phyloP scores from a whole-genome alignment of 2,797 vertebrate species.

The Rhabdomys pumilio region DNA sequence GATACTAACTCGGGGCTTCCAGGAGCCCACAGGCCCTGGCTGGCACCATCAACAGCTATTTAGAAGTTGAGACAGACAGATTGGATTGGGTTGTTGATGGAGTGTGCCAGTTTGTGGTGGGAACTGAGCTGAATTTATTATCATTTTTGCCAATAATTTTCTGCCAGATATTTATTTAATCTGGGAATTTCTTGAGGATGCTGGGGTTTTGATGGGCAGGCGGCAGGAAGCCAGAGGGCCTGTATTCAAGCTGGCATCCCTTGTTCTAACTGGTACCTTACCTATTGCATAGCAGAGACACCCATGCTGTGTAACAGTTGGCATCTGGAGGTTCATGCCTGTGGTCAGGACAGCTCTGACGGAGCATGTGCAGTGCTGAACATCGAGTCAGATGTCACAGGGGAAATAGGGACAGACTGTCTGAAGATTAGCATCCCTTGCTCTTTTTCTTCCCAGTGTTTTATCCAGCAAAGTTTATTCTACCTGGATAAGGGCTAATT shows the following conservation, averaged over 20 bases:
- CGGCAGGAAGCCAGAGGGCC: constrained; percentile 44
- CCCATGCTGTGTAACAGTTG: neutral
- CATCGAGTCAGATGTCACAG: neutral
- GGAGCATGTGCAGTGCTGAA: neutral
- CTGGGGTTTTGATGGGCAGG: constrained; percentile 62
- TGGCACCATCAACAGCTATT: constrained; percentile 57
- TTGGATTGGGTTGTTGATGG: constrained; percentile 67
- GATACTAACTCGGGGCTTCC: neutral
- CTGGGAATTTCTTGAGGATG: constrained; percentile 65
- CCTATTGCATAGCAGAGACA: neutral
- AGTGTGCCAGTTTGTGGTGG: constrained; percentile 76
- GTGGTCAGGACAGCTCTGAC: neutral
- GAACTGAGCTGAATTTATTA: constrained; percentile 78
- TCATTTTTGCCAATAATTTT: constrained; percentile 68
- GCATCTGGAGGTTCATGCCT: accelerated
- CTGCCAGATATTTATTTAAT: constrained; percentile 80
- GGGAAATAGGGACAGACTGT: neutral
- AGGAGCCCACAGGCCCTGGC: constrained; percentile 30
- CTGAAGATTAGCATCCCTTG: neutral
- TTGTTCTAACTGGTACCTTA: constrained; percentile 1
- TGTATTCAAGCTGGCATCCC: constrained; percentile 51
- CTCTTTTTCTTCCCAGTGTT: neutral
- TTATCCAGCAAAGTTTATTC: neutral
- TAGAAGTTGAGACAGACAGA: constrained; percentile 80
- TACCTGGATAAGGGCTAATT: neutral